Evolutionary conservation across 2,888 invertebrate species (phyloP).

Genomic region (Trachelus troglodyta): DNA sequence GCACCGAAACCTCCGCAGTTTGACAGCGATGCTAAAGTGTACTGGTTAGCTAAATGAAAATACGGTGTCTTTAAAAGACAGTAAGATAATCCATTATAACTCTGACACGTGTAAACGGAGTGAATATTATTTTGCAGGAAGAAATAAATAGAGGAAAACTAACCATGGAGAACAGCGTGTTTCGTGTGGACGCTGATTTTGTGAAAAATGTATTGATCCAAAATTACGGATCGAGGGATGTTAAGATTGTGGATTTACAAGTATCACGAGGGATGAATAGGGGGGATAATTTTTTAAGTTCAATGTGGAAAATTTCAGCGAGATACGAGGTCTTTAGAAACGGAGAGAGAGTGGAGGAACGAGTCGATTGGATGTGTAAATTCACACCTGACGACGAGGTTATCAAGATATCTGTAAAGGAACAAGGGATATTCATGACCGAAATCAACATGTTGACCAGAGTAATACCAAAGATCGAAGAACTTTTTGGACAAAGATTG

Average conservation of each 20-base stretch:
- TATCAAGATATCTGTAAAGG: neutral
- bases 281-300: slow-evolving; percentile 29
- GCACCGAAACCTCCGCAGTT: neutral
- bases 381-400: slow-evolving; percentile 24
- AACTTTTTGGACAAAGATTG: slow-evolving; percentile 22
- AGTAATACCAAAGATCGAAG: slow-evolving; percentile 33
- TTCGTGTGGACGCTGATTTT: neutral
- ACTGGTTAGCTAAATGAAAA: neutral
- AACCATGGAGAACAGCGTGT: neutral
- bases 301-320: slow-evolving; percentile 23
- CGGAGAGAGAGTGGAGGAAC: slow-evolving; percentile 14
- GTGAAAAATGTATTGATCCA: neutral
- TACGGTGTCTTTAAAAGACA: neutral
- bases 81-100: neutral
- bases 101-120: neutral
- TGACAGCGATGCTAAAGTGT: neutral
- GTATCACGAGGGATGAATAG: neutral
- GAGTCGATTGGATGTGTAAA: slow-evolving; percentile 33
- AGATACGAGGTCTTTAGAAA: slow-evolving; percentile 17
- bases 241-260: neutral
- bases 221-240: neutral
- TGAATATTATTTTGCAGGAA: neutral
- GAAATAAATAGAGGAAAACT: neutral
- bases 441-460: slow-evolving; percentile 30
- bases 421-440: slow-evolving; percentile 33